Percentiles rank a stretch among this genome's conserved stretches.
These are phyloP conservation scores for Kryphioiulus occultus DNA, from an alignment of 2,888 invertebrate genomes.

Conservation along the genomic window DNA sequence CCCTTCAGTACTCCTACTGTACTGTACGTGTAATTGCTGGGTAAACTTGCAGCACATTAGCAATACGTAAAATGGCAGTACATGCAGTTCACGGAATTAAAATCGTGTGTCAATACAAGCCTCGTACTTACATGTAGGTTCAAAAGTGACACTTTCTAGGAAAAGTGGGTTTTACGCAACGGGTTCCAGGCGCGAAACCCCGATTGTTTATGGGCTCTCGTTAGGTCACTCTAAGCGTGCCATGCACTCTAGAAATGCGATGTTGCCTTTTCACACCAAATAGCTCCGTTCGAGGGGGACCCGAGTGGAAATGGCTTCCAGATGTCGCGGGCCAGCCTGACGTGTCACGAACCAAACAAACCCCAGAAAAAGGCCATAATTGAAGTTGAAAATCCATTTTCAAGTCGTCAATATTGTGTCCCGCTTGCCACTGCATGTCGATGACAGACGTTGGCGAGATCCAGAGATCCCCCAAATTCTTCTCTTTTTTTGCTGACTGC, in stretches of 20 bases:
- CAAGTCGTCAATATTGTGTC: constrained; percentile 8
- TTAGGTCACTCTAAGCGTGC: not conserved
- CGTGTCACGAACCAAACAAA: not conserved
- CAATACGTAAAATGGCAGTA: too few species aligned
- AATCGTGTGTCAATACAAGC: too few species aligned
- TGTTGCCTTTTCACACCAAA: not conserved
- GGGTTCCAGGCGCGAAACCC: too few species aligned
- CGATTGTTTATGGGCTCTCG: not conserved
- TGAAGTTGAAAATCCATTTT: constrained; percentile 24
- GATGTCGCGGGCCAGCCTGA: not conserved
- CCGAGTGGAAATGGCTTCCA: not conserved
- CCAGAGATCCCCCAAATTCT: not conserved
- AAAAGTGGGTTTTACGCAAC: too few species aligned
- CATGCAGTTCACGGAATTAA: too few species aligned
- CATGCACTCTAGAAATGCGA: not conserved
- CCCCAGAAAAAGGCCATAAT: not conserved
- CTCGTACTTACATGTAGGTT: too few species aligned
- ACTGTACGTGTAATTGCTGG: too few species aligned
- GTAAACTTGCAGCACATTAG: too few species aligned
- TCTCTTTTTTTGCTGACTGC: constrained; percentile 28
- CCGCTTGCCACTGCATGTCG: not conserved
- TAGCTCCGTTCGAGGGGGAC: not conserved
- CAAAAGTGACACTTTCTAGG: too few species aligned
- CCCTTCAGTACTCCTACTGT: too few species aligned
- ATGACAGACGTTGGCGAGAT: constrained; percentile 2